Evolutionary conservation across 37 sponge, comb jelly and placozoan species (phyloP).

Genomic region (Spongilla lacustris): DNA sequence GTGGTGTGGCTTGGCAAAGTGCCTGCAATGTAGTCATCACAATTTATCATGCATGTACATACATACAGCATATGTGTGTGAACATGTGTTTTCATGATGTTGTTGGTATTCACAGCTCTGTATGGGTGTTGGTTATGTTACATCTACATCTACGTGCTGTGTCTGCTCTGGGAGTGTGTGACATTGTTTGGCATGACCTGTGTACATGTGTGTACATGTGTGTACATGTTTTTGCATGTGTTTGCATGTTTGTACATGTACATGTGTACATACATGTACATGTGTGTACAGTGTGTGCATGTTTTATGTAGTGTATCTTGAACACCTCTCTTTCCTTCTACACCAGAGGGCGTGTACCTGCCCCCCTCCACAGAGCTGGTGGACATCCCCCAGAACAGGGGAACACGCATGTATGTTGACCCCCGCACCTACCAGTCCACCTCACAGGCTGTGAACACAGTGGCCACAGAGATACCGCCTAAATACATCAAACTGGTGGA

Average conservation of each 20-base stretch:
- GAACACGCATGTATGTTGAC: slow-evolving; percentile 62
- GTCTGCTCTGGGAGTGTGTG: too few relatives aligned
- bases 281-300: background rate
- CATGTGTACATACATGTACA: background rate
- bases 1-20: too few relatives aligned
- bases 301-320: background rate
- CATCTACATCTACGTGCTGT: too few relatives aligned
- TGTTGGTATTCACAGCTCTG: too few relatives aligned
- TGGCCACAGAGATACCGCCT: slow-evolving; percentile 78
- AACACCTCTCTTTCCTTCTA: background rate
- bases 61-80: too few relatives aligned
- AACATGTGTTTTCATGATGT: too few relatives aligned
- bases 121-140: too few relatives aligned
- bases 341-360: background rate
- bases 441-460: slow-evolving; percentile 54
- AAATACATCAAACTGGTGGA: slow-evolving; percentile 38
- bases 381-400: background rate
- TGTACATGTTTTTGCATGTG: background rate
- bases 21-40: too few relatives aligned
- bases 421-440: slow-evolving; percentile 59
- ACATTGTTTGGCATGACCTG: background rate
- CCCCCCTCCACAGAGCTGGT: background rate
- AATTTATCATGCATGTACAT: too few relatives aligned
- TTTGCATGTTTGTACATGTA: background rate
- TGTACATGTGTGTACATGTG: background rate